phyloP scores from a whole-genome alignment of 2,113 vertebrate genomes.

The Bufo bufo region DNA sequence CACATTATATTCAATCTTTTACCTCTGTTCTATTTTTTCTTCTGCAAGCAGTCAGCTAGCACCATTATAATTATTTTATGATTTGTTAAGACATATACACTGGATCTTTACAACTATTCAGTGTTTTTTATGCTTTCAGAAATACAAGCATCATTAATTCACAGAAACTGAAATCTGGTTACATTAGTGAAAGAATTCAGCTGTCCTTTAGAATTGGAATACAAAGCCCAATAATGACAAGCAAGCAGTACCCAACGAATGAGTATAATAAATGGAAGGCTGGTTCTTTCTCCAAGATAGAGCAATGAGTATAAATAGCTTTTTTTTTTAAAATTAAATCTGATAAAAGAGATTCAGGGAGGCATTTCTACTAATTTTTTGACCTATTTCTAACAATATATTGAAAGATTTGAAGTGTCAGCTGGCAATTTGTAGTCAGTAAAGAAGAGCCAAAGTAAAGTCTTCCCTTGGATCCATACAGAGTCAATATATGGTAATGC shows the following conservation, averaged over 20 bases:
- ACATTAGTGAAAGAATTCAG: slow-evolving; percentile 50
- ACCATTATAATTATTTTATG: neutral
- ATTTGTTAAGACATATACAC: neutral
- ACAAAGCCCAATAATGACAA: slow-evolving; percentile 50
- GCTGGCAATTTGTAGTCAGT: neutral
- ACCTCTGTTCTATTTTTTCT: neutral
- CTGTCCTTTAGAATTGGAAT: slow-evolving; percentile 49
- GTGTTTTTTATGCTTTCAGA: slow-evolving; percentile 27
- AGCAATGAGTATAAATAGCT: slow-evolving; percentile 41
- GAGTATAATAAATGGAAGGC: slow-evolving; percentile 27
- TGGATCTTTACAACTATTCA: slow-evolving; percentile 26
- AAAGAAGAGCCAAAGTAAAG: neutral
- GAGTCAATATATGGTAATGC: neutral
- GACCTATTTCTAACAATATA: neutral
- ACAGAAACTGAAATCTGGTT: slow-evolving; percentile 34
- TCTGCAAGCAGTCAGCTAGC: neutral
- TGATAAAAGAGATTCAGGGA: neutral
- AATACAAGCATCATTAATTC: slow-evolving; percentile 45
- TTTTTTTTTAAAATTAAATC: slow-evolving; percentile 19
- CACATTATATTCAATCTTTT: neutral
- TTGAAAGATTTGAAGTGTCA: neutral
- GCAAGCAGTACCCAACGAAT: slow-evolving; percentile 16
- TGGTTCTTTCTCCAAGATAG: slow-evolving; percentile 8
- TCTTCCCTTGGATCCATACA: neutral
- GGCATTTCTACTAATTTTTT: neutral